phyloP scores from a whole-genome alignment of 1,140 invertebrate genomes.

The Maniola jurtina region DNA sequence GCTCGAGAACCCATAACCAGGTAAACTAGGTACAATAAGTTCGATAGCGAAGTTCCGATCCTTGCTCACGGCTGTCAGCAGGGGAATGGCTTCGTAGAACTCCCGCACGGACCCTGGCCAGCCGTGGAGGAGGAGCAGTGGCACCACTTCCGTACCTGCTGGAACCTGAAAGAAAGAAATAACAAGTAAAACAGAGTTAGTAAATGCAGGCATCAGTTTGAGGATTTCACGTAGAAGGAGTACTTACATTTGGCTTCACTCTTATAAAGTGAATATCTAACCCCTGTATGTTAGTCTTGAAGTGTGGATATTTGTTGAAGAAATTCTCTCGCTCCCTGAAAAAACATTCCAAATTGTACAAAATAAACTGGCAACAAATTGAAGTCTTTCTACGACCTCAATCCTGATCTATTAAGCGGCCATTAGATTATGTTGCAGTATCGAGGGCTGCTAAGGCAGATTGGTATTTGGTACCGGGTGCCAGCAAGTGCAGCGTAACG shows the following conservation, averaged over 20 bases:
- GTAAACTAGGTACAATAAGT: conserved; percentile 88
- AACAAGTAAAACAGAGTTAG: too few relatives aligned
- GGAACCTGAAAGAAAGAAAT: conserved; percentile 34
- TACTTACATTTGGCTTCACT: conserved; percentile 74
- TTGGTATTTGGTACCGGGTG: too few relatives aligned
- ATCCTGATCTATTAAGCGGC: not conserved
- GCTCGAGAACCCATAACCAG: conserved; percentile 92
- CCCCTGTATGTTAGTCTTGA: conserved; percentile 83
- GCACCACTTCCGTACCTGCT: conserved; percentile 79
- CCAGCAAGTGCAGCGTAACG: too few relatives aligned
- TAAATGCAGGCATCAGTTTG: too few relatives aligned
- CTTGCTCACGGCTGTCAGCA: conserved; percentile 80
- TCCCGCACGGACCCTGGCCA: conserved; percentile 95
- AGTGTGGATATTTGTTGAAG: conserved; percentile 86
- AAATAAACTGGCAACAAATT: too few relatives aligned
- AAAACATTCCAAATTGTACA: conserved; percentile 6
- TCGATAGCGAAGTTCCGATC: conserved; percentile 86
- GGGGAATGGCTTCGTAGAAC: conserved; percentile 89
- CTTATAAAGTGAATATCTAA: conserved; percentile 87
- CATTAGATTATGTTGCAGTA: too few relatives aligned
- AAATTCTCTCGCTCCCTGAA: conserved; percentile 79
- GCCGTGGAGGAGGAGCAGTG: conserved; percentile 89
- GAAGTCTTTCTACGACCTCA: too few relatives aligned
- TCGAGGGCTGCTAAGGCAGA: too few relatives aligned
- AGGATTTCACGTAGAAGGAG: not conserved